Base-by-base conservation (phyloP, 2,888 invertebrate genomes). In the Galerucella pusilla region DNA sequence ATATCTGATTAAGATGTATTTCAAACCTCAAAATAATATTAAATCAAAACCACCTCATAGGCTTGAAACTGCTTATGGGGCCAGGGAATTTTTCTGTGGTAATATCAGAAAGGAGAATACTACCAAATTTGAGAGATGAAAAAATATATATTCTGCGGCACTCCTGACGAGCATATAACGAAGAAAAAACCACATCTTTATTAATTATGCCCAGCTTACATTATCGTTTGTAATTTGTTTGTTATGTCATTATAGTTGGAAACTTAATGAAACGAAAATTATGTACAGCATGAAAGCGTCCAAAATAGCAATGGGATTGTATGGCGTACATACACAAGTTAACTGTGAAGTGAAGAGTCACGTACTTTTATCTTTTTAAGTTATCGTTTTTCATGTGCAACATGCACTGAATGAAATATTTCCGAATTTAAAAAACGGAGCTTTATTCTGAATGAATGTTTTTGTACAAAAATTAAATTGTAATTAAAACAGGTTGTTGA, bases 311-410 rank as follows among this genome's bases (percentile, higher is more conserved):
- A n/a, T 42, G 12, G 12, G n/a, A n/a, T n/a, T 11, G 42, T 42
- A 14, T 63, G 35, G 2, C 14, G 14, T 35, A 35, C 63, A 14
- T 63, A 63, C 9, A n/a, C 12, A 7, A 28, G 35, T 61, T 35
- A 28, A 61, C 25, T 71, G 71, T 64, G 64, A 65, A 54, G 71
- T 71, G 14, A 28, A 71, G 12, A 16, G 57, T 64, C 64, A 64
- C 57, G 54, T 71, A 71, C 35, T 71, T 64, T 7, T 64, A 71
- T 64, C 64, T 71, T 35, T 64, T 64, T 35, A 71, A 64, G 71
- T 65, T 64, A 71, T 71, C 64, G 64, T 57, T 54, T 35, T 63
- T 11, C 35, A 35, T 35, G 35, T 35, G 35, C 35, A 35, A 5
- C 35, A 35, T 35, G 35, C 4, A 6, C 35, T 35, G 35, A 35